Evolutionary conservation across 2,888 invertebrate species (phyloP).

Genomic region (Morinoia aosen): DNA sequence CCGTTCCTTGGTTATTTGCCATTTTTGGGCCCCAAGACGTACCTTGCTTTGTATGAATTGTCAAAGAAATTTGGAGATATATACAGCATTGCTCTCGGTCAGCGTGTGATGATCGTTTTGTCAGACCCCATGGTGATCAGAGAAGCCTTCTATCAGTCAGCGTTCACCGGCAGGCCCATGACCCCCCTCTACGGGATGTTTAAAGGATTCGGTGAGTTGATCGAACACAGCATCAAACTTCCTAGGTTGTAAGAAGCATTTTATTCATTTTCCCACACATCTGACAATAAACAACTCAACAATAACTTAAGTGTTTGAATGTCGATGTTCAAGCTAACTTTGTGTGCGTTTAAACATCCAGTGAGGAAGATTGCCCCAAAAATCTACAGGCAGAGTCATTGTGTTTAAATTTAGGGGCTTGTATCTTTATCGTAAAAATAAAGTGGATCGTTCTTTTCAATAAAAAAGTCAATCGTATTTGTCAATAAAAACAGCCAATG

Average conservation of each 20-base stretch:
- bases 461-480: too few relatives aligned
- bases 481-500: too few relatives aligned
- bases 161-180: conserved; percentile 89
- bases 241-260: not conserved
- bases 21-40: conserved; percentile 81
- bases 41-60: conserved; percentile 82
- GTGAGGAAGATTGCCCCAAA: not conserved
- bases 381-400: not conserved
- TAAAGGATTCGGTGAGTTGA: conserved; percentile 87
- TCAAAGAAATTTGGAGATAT: conserved; percentile 85
- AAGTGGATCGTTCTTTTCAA: too few relatives aligned
- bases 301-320: not conserved
- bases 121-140: conserved; percentile 89
- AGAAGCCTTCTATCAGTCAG: conserved; percentile 87
- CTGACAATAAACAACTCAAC: not conserved
- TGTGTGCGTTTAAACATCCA: not conserved
- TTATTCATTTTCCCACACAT: not conserved
- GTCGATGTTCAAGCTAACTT: not conserved
- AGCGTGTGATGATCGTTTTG: conserved; percentile 86
- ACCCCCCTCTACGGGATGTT: conserved; percentile 88
- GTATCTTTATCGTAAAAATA: too few relatives aligned
- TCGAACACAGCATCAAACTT: not conserved
- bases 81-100: conserved; percentile 86
- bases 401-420: too few relatives aligned
- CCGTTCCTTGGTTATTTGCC: conserved; percentile 88